Conservation (phyloP, 2,113 vertebrate genomes). For the Pristiophorus japonicus region DNA sequence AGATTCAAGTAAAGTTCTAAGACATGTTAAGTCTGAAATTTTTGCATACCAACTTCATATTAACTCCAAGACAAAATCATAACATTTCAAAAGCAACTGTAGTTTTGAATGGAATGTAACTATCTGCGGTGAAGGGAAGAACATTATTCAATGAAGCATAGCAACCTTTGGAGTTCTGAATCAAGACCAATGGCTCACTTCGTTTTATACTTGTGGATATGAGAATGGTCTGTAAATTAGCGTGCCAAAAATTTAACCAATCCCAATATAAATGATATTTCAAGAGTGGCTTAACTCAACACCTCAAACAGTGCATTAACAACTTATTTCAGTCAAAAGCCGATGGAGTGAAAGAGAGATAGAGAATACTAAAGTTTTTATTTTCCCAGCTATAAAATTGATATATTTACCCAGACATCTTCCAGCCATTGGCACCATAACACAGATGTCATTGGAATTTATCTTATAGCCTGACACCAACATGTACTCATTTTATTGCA, state of each 20-base stretch:
- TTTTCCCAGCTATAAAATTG: background rate
- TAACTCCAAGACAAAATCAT: background rate
- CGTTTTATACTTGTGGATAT: background rate
- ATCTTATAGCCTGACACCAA: background rate
- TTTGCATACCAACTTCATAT: background rate
- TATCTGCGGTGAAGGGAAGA: background rate
- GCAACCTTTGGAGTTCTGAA: background rate
- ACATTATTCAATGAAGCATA: background rate
- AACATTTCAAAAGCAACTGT: background rate
- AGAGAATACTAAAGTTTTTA: background rate
- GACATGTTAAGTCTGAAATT: background rate
- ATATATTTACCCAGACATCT: background rate
- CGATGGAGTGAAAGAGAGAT: background rate
- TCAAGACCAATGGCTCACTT: background rate
- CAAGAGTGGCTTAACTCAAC: background rate
- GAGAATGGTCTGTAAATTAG: background rate
- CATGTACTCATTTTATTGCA: background rate
- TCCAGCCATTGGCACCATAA: background rate
- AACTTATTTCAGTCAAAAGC: background rate
- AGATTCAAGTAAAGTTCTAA: background rate
- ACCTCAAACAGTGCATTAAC: background rate
- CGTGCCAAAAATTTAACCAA: background rate
- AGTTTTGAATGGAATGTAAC: background rate
- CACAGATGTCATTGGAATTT: background rate
- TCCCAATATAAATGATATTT: background rate